Conservation (phyloP, 2,888 invertebrate species). For the Platynereis dumerilii region DNA sequence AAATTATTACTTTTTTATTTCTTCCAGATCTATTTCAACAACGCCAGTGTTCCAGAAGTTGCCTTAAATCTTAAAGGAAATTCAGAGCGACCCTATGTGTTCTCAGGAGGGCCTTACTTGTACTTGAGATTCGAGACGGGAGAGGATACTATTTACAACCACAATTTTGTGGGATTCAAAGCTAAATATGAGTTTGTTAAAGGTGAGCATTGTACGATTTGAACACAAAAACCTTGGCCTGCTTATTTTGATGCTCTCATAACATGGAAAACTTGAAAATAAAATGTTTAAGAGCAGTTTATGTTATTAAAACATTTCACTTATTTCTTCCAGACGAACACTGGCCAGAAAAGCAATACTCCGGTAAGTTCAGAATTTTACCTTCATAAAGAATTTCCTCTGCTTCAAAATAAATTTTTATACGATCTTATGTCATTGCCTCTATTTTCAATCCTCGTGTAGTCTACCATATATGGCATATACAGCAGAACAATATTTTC, state of each 20-base stretch:
- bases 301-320: too few species aligned
- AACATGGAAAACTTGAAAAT: too few species aligned
- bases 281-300: too few species aligned
- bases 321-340: constrained; percentile 10
- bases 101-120: constrained; percentile 49
- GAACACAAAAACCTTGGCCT: background rate
- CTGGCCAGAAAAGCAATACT: constrained; percentile 25
- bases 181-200: constrained; percentile 51
- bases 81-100: constrained; percentile 44
- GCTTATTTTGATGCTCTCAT: too few species aligned
- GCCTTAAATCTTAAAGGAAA: constrained; percentile 8
- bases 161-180: constrained; percentile 50
- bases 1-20: too few species aligned
- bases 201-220: constrained; percentile 38
- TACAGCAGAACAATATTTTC: too few species aligned
- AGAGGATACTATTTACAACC: constrained; percentile 38
- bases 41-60: constrained; percentile 2
- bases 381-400: background rate
- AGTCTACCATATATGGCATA: too few species aligned
- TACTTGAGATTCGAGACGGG: constrained; percentile 52
- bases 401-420: too few species aligned
- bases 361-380: background rate
- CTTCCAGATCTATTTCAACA: constrained; percentile 20
- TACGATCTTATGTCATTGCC: too few species aligned
- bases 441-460: too few species aligned